These are phyloP conservation scores for Triplophysa siluroides DNA, from an alignment of 2,113 vertebrate species.

Conservation along the genomic window DNA sequence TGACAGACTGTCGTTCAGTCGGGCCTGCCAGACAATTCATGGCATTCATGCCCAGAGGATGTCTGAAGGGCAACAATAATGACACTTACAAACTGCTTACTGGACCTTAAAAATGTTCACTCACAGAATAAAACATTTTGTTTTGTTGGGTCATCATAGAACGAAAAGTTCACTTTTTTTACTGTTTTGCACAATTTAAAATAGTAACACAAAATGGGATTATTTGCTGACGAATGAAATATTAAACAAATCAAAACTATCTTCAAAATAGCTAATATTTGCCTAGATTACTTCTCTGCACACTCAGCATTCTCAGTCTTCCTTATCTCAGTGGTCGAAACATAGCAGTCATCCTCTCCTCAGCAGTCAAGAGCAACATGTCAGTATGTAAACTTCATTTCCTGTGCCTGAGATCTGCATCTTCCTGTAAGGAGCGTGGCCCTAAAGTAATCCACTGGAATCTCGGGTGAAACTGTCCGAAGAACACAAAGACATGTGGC, in stretches of 20 bases:
- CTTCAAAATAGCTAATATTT: too few relatives aligned
- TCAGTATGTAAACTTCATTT: neutral
- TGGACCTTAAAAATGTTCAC: neutral
- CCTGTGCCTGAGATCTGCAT: slow-evolving; percentile 13
- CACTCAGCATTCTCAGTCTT: neutral
- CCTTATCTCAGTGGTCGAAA: neutral
- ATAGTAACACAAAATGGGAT: too few relatives aligned
- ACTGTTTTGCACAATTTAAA: too few relatives aligned
- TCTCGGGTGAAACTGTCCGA: slow-evolving; percentile 29
- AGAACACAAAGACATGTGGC: neutral
- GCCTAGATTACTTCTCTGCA: too few relatives aligned
- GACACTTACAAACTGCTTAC: slow-evolving; percentile 11
- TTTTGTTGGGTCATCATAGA: neutral
- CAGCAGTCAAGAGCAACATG: neutral
- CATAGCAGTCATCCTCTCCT: neutral
- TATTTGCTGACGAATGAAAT: too few relatives aligned
- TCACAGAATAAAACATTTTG: neutral
- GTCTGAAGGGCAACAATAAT: slow-evolving; percentile 27
- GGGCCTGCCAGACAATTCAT: slow-evolving; percentile 38
- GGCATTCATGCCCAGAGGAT: slow-evolving; percentile 45
- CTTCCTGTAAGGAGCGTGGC: slow-evolving; percentile 4
- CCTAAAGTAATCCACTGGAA: slow-evolving; percentile 20
- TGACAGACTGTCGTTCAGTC: slow-evolving; percentile 16
- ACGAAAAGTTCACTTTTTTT: too few relatives aligned
- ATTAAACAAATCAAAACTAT: too few relatives aligned